Base-by-base conservation (phyloP, 2,888 invertebrate species). In the Lamproptera curius region DNA sequence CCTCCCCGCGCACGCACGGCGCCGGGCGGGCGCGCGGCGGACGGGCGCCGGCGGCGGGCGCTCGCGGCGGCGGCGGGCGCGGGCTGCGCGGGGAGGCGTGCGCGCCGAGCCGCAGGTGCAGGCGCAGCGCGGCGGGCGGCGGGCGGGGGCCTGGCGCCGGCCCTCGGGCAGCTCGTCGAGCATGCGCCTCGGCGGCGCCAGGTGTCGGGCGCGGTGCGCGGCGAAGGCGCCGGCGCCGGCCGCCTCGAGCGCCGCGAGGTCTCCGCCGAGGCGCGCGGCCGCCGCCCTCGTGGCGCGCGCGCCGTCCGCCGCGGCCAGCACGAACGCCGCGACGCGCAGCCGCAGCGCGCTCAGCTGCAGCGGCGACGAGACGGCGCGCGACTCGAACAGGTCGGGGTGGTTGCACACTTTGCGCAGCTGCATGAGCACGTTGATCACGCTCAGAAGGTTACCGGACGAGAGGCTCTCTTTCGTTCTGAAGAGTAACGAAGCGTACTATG, bases 341-440 rank as follows among this genome's bases (percentile, higher is more conserved):
- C 75, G 96, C 87, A 69, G 92, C 92, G 93, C 92, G 56, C 93
- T 91, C 91, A 95, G 93, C 81, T 94, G 95, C 87, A 98, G 96
- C 52, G 99, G 98, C 39, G 99, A 97, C 44, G 94, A 89, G 35
- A 97, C 97, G 40, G 98, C 97, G 48, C 99, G 91, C 55, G 97
- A 94, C 90, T 99, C 99, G 86, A 98, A 98, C 70, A 98, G 90
- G 89, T 98, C 97, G 11, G 98, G 98, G 89, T 98, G 98, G 88
- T 98, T 98, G 89, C 98, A 98, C 59, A 97, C 97, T 89, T 98
- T 98, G 46, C 98, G 91, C 70, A 98, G 89, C 84, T 98, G 98
- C 98, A 98, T 98, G 52, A 98, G 89, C 60, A 98, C 95, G 84
- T 98, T 98, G 70, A 98, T 96, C 6, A 98, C 98, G 81, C 96